phyloP scores from a whole-genome alignment of 1,140 invertebrate species.

The Drosophila ohnishii region DNA sequence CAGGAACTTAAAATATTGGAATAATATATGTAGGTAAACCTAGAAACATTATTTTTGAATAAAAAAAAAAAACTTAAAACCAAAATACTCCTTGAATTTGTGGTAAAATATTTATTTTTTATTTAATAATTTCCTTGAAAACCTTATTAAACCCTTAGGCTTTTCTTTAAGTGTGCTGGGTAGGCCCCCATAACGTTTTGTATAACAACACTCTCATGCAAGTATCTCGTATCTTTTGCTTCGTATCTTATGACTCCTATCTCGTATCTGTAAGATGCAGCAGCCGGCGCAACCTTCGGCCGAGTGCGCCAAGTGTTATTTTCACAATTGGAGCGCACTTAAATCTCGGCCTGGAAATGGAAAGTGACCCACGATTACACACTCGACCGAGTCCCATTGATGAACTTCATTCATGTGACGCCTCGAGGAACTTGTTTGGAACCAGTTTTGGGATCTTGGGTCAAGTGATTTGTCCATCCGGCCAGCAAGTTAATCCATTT shows the following conservation, averaged over 20 bases:
- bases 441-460: constrained; percentile 25
- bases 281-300: constrained; percentile 59
- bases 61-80: not conserved
- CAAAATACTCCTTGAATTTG: not conserved
- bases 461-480: constrained; percentile 20
- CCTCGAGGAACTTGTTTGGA: constrained; percentile 38
- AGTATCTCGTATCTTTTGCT: constrained; percentile 18
- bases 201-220: constrained; percentile 48
- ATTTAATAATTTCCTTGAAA: not conserved
- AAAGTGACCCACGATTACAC: constrained; percentile 77
- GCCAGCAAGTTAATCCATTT: constrained; percentile 12
- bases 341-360: constrained; percentile 65
- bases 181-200: constrained; percentile 27
- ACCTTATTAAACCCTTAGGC: not conserved
- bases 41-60: not conserved
- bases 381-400: constrained; percentile 55
- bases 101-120: not conserved
- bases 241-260: constrained; percentile 5
- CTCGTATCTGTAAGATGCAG: constrained; percentile 44
- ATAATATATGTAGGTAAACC: not conserved
- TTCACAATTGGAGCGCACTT: constrained; percentile 78
- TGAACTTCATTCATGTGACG: constrained; percentile 67
- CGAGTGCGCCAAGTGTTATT: constrained; percentile 77
- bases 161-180: not conserved
- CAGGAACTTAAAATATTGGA: too few species aligned